These are phyloP conservation scores for Cirrhinus molitorella DNA, from an alignment of 2,797 vertebrate genomes.

Conservation along the genomic window DNA sequence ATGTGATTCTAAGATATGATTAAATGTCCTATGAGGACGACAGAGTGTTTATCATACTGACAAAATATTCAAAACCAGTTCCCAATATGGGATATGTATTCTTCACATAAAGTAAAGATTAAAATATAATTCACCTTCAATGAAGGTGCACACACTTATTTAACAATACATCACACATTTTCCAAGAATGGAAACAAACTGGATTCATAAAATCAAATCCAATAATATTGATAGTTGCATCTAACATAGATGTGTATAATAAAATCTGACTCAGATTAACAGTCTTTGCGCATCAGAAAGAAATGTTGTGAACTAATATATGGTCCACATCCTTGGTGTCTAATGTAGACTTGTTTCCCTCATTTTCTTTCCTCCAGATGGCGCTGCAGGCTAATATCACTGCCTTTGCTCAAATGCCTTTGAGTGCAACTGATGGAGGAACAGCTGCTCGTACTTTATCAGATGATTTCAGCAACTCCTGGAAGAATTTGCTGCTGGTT, in stretches of 20 bases:
- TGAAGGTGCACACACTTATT: conserved; percentile 3
- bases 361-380: not conserved
- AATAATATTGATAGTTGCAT: not conserved
- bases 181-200: not conserved
- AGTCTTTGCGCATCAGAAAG: not conserved
- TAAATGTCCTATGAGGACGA: conserved; percentile 13
- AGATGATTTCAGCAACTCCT: too few species aligned
- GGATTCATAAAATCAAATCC: not conserved
- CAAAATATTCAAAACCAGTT: not conserved
- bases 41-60: conserved; percentile 1
- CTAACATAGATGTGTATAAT: not conserved
- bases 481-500: too few species aligned
- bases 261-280: conserved; percentile 1
- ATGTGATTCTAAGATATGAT: not conserved
- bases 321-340: not conserved
- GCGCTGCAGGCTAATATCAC: not conserved
- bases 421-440: not conserved
- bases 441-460: too few species aligned
- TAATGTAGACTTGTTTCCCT: not conserved
- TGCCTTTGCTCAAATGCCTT: not conserved
- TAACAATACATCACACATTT: not conserved
- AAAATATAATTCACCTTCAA: not conserved
- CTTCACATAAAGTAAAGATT: not conserved
- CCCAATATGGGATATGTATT: not conserved
- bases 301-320: too few species aligned